These are phyloP conservation scores for Python bivittatus DNA, from an alignment of 2,113 vertebrate species.

Conservation along the genomic window DNA sequence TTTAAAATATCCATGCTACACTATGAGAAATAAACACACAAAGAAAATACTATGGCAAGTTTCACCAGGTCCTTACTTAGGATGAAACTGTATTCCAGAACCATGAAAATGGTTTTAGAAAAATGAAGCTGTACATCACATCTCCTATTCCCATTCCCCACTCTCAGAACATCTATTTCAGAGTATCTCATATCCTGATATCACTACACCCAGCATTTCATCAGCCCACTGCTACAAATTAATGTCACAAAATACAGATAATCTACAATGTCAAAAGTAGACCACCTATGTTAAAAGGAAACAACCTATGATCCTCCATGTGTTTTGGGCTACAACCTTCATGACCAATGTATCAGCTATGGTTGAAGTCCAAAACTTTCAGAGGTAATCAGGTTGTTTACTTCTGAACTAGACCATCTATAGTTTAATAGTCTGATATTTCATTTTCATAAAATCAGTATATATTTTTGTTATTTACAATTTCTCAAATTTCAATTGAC, in stretches of 20 bases:
- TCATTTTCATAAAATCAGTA: not conserved
- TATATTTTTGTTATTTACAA: not conserved
- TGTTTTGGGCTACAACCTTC: not conserved
- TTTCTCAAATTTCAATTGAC: conserved; percentile 1
- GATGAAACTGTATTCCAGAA: not conserved
- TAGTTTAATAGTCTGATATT: not conserved
- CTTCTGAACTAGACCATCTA: not conserved
- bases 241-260: not conserved
- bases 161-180: not conserved
- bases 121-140: not conserved
- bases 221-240: too few relatives aligned
- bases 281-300: not conserved
- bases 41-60: not conserved
- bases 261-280: not conserved
- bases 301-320: not conserved
- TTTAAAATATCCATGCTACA: not conserved
- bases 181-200: not conserved
- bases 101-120: not conserved
- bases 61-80: not conserved
- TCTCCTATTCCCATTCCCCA: not conserved
- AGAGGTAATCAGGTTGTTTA: not conserved
- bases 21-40: not conserved
- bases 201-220: not conserved
- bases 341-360: not conserved
- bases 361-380: not conserved